Evolutionary conservation across 2,113 vertebrate genomes (phyloP).

Genomic region (Lanius collurio): DNA sequence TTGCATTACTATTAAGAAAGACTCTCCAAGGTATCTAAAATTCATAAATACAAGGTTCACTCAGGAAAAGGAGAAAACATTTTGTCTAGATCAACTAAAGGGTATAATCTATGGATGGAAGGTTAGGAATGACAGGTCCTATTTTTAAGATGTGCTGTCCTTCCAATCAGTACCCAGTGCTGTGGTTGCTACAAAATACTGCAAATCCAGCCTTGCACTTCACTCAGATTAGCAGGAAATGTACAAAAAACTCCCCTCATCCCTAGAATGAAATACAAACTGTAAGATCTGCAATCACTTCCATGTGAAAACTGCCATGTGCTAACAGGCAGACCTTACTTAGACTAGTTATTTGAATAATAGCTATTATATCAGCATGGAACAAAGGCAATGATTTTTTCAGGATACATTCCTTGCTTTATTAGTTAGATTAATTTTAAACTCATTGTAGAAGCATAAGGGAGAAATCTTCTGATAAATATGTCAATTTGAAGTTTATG

Average conservation of each 20-base stretch:
- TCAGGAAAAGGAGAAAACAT: not conserved
- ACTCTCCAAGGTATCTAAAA: not conserved
- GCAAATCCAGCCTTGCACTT: not conserved
- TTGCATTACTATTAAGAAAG: not conserved
- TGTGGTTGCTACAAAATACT: not conserved
- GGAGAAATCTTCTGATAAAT: not conserved
- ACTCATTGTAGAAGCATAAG: not conserved
- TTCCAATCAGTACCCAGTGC: not conserved
- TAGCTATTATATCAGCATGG: not conserved
- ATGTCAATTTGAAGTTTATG: not conserved
- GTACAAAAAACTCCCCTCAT: not conserved
- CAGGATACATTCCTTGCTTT: not conserved
- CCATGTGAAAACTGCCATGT: not conserved
- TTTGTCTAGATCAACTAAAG: not conserved
- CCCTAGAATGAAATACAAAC: not conserved
- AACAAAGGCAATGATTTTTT: not conserved
- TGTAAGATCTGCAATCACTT: not conserved
- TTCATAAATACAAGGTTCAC: not conserved
- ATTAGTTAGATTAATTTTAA: slow-evolving; percentile 8
- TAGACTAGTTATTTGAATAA: not conserved
- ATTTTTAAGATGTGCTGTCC: not conserved
- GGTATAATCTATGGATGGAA: not conserved
- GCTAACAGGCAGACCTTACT: not conserved
- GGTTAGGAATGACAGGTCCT: not conserved
- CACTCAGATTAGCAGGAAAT: not conserved